Evolutionary conservation across 2,113 vertebrate species (phyloP).

Genomic region (Epinephelus lanceolatus): DNA sequence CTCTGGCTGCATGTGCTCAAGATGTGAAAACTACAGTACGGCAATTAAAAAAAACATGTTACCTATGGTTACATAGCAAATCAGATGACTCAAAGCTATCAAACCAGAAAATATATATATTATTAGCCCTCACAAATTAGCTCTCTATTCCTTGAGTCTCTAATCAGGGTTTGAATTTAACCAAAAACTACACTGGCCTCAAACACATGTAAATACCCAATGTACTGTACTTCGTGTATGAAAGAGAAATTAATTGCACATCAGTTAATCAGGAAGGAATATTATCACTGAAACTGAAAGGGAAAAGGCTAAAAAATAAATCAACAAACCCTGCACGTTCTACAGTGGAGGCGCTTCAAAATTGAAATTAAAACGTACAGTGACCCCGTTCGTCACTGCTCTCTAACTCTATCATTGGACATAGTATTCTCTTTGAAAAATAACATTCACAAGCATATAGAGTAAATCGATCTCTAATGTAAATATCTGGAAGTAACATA

Average conservation of each 20-base stretch:
- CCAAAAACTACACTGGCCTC: slow-evolving; percentile 43
- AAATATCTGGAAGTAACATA: slow-evolving; percentile 73
- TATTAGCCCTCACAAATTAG: slow-evolving; percentile 55
- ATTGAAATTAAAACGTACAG: slow-evolving; percentile 27
- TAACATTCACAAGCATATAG: slow-evolving; percentile 73
- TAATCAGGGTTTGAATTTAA: slow-evolving; percentile 9
- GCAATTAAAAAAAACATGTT: slow-evolving; percentile 30
- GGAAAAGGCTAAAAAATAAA: slow-evolving; percentile 16
- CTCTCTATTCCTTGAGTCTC: slow-evolving; percentile 25
- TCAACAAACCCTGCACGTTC: slow-evolving; percentile 10
- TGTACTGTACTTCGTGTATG: slow-evolving; percentile 15
- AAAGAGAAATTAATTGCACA: slow-evolving; percentile 46
- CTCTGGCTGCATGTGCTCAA: slow-evolving; percentile 27
- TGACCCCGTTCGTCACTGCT: not conserved
- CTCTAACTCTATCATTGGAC: slow-evolving; percentile 39
- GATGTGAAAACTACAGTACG: slow-evolving; percentile 33
- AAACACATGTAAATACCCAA: slow-evolving; percentile 16
- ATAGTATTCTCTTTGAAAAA: slow-evolving; percentile 64
- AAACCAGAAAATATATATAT: slow-evolving; percentile 2
- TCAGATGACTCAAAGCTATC: slow-evolving; percentile 23
- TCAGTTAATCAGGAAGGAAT: slow-evolving; percentile 21
- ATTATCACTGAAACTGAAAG: slow-evolving; percentile 19
- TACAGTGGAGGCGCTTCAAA: slow-evolving; percentile 27
- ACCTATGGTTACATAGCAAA: slow-evolving; percentile 28
- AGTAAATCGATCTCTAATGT: slow-evolving; percentile 70